Base-by-base conservation (phyloP, 2,888 invertebrate species). In the Hypsopygia costalis region DNA sequence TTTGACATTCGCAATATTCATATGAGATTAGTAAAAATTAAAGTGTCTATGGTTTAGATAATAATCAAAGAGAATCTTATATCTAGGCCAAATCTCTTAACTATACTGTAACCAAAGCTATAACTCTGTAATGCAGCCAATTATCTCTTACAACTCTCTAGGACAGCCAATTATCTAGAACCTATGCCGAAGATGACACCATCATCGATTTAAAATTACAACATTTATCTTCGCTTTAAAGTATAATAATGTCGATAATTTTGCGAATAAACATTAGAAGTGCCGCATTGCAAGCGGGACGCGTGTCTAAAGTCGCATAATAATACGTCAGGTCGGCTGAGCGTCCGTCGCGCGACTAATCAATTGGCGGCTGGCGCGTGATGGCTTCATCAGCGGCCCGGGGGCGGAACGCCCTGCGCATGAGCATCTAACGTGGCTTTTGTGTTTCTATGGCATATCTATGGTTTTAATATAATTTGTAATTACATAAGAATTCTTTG, bases 381-480 rank as follows among this genome's bases (percentile, higher is more conserved):
- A 88, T 88, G 87, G 83, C 87, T 87, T 87, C 87, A 88, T 88
- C 85, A 82, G 82, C 58, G 68, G 86, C 87, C 81, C 54, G 75
- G 65, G 71, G 86, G 85, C 78, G 81, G 69, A 77, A 81, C 85
- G 86, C 86, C 86, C 78, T 76, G 73, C 77, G 25, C 25, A 25
- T 25, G 25, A 25, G 25, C 25, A 25, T 7, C 25, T 25, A 25
- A 25, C 25, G 6, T 7, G 2, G n/a, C 25, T 25, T 16, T 16
- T 16, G 16, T 16, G 16, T 16, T 16, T 16, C 16, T 4, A 16
- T n/a, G n/a, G n/a, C n/a, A n/a, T 4, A 4, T 16, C 16, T 16
- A 16, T 16, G 16, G 16, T 16, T 3, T 16, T 16, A n/a, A 4
- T 16, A 4, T 16, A 16, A 16, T 16, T 16, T 16, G 16, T 4